Conservation (phyloP, 2,113 vertebrate species). For the Hydropotes inermis region DNA sequence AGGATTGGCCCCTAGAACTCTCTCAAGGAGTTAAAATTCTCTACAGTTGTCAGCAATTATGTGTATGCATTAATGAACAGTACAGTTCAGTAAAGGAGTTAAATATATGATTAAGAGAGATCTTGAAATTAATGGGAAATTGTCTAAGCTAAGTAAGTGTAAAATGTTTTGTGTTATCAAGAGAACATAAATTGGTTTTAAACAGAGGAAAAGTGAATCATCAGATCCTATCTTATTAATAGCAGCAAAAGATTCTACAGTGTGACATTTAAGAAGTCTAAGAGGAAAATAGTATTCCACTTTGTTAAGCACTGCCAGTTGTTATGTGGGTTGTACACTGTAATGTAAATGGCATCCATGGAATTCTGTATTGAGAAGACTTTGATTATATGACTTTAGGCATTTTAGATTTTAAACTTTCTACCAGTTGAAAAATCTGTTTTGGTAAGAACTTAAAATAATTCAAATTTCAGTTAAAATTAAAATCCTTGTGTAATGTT, state of each 20-base stretch:
- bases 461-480: background rate
- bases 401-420: background rate
- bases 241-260: background rate
- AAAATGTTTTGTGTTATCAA: slow-evolving; percentile 31
- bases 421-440: background rate
- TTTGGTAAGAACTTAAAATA: slow-evolving; percentile 8
- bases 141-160: slow-evolving; percentile 38
- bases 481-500: background rate
- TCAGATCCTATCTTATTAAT: background rate
- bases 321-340: background rate
- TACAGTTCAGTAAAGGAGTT: slow-evolving; percentile 56
- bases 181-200: slow-evolving; percentile 17
- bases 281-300: background rate
- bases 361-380: background rate
- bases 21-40: slow-evolving; percentile 62
- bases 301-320: background rate
- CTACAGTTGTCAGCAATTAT: slow-evolving; percentile 58
- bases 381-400: background rate
- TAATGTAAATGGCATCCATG: background rate
- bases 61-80: slow-evolving; percentile 63
- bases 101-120: slow-evolving; percentile 68
- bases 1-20: slow-evolving; percentile 42
- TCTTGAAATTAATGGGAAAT: slow-evolving; percentile 61
- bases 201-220: background rate
- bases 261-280: background rate